These are phyloP conservation scores for Diadumene lineata DNA, from an alignment of 92 coral and sea anemone species.

Conservation along the genomic window DNA sequence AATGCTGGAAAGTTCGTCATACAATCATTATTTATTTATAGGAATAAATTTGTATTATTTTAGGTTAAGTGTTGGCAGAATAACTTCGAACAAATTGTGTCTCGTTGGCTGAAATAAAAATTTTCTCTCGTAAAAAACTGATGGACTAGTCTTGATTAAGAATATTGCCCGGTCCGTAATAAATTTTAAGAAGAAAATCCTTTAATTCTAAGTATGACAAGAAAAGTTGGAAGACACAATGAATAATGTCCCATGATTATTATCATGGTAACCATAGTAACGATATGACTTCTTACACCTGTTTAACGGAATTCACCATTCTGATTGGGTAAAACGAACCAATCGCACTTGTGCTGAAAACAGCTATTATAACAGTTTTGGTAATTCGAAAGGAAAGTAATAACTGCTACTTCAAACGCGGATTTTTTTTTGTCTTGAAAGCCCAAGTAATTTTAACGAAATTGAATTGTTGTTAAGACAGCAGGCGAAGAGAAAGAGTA, in stretches of 20 bases:
- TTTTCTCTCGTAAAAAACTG: too few species aligned
- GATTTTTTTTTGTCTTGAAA: too few species aligned
- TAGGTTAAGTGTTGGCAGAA: background rate
- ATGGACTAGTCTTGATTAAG: too few species aligned
- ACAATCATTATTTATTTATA: conserved; percentile 37
- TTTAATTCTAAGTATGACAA: background rate
- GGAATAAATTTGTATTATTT: conserved; percentile 14
- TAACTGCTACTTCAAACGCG: background rate
- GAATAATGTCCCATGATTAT: background rate
- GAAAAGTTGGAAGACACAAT: background rate
- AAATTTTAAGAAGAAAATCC: background rate
- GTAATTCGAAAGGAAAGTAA: background rate
- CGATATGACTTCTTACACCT: conserved; percentile 13
- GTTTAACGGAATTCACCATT: conserved; percentile 14
- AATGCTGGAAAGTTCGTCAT: conserved; percentile 21
- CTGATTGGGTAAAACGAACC: conserved; percentile 5
- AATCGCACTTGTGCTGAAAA: conserved; percentile 8
- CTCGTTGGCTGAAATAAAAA: too few species aligned
- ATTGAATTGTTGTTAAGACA: too few species aligned
- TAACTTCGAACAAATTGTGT: background rate
- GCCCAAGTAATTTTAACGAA: too few species aligned
- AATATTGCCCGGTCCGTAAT: too few species aligned
- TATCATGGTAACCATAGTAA: conserved; percentile 5
- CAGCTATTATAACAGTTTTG: background rate
- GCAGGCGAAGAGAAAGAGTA: too few species aligned